phyloP scores from a whole-genome alignment of 2,797 vertebrate genomes.

The Tinamus major region DNA sequence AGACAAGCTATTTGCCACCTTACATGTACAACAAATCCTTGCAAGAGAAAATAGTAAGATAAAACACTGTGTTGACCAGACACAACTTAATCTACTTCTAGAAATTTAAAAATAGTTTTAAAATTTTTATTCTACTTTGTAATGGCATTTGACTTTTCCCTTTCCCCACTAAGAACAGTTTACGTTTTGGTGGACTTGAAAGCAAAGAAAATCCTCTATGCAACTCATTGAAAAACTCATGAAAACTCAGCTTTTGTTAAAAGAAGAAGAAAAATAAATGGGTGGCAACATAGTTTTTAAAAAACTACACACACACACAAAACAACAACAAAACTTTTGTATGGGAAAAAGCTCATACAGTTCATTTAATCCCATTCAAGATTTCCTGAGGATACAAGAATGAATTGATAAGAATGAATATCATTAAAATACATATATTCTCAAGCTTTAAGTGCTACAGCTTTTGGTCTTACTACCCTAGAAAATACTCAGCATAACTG shows the following conservation, averaged over 20 bases:
- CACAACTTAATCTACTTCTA: neutral
- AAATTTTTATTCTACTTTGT: neutral
- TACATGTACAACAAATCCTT: neutral
- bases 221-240: neutral
- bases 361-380: neutral
- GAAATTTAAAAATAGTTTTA: neutral
- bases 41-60: neutral
- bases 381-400: neutral
- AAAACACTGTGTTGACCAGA: neutral
- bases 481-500: neutral
- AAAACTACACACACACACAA: neutral
- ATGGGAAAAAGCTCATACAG: neutral
- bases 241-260: neutral
- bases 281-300: neutral
- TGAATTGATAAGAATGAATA: neutral
- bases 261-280: neutral
- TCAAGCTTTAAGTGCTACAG: neutral
- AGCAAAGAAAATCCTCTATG: neutral
- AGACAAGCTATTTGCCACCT: neutral
- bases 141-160: neutral
- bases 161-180: neutral
- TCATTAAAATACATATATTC: neutral
- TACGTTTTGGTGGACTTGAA: neutral
- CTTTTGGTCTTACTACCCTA: neutral
- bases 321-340: neutral